A percentile compares a stretch with the other conserved stretches of the same genome.
Evolutionary conservation across 2,797 vertebrate species (phyloP).

Genomic region (Odontamblyopus rebecca): DNA sequence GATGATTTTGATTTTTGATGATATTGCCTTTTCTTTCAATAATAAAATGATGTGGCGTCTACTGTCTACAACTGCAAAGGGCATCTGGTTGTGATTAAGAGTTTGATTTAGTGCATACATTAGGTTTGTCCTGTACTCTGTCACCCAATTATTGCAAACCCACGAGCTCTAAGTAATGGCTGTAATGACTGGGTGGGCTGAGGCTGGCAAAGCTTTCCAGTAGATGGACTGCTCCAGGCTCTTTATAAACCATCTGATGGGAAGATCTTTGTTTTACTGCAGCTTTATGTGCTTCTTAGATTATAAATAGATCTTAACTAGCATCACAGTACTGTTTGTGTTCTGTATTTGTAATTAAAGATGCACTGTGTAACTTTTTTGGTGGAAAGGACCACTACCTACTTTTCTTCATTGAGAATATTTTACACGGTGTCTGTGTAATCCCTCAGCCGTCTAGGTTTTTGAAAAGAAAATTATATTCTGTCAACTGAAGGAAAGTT

Average conservation of each 20-base stretch:
- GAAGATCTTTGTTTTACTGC: background rate
- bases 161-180: constrained; percentile 52
- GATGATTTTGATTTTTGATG: background rate
- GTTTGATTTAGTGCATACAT: constrained; percentile 54
- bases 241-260: background rate
- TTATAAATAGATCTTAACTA: background rate
- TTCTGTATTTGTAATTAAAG: background rate
- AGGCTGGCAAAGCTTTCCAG: constrained; percentile 12
- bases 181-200: constrained; percentile 37
- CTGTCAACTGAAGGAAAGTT: too few species aligned
- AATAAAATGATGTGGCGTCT: background rate
- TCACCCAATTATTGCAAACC: constrained; percentile 48
- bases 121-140: constrained; percentile 47
- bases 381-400: too few species aligned
- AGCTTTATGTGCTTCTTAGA: background rate
- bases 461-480: too few species aligned
- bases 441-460: too few species aligned
- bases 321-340: background rate
- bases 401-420: too few species aligned
- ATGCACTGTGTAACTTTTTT: background rate
- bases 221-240: background rate
- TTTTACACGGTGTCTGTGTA: too few species aligned
- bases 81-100: constrained; percentile 55
- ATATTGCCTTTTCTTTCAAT: background rate
- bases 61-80: constrained; percentile 23